A percentile compares a stretch with the other conserved stretches of the same genome.
phyloP scores from a whole-genome alignment of 37 sponge, comb jelly and placozoan genomes.

The Geodia barretti region DNA sequence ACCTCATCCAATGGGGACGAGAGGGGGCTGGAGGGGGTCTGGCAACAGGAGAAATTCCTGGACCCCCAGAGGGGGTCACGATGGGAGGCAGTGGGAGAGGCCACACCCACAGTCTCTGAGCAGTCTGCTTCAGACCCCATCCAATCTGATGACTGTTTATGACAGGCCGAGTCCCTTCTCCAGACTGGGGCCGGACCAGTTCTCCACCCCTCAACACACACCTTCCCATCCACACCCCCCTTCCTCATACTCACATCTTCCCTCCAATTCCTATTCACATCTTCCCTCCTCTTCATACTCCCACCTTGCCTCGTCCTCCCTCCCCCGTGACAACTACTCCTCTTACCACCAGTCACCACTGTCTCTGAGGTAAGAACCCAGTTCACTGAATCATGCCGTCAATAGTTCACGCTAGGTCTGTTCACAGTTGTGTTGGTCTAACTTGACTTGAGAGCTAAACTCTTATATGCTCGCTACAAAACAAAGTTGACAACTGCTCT shows the following conservation, averaged over 20 bases:
- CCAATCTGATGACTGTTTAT: background rate
- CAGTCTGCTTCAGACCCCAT: background rate
- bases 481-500: too few species aligned
- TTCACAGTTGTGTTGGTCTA: too few species aligned
- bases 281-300: background rate
- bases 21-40: background rate
- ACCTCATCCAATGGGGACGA: background rate
- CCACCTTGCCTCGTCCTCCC: background rate
- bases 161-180: background rate
- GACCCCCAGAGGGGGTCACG: background rate
- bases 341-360: background rate
- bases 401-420: too few species aligned
- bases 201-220: too few species aligned
- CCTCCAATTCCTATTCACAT: background rate
- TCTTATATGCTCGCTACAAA: too few species aligned
- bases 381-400: too few species aligned
- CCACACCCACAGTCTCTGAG: background rate
- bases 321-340: background rate
- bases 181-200: background rate
- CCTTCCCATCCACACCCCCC: background rate
- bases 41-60: background rate
- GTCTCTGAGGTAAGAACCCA: background rate
- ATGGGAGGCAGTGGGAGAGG: background rate
- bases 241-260: background rate
- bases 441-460: too few species aligned